A percentile compares a stretch with the other conserved stretches of the same genome.
Conservation (phyloP, 1,140 invertebrate species). For the Melitaea cinxia region DNA sequence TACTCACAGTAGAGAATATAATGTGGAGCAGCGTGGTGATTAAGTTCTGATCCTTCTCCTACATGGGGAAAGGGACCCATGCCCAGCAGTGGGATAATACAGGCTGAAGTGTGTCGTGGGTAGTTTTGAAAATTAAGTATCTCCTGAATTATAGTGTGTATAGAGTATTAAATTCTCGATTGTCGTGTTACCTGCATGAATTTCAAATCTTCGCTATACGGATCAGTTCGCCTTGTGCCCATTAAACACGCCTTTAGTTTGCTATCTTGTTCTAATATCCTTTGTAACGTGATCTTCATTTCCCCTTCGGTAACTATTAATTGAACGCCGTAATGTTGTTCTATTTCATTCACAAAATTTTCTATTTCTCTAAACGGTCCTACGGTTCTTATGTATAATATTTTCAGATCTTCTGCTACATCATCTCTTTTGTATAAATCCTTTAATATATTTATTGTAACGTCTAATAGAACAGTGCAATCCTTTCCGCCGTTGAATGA, state of each 20-base stretch:
- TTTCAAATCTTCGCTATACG: conserved; percentile 85
- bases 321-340: conserved; percentile 88
- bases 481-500: conserved; percentile 99
- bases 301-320: conserved; percentile 86
- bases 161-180: too few relatives aligned
- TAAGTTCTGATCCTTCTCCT: too few relatives aligned
- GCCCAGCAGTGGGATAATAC: too few relatives aligned
- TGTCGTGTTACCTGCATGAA: conserved; percentile 85
- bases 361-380: conserved; percentile 94
- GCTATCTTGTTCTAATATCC: conserved; percentile 84
- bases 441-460: conserved; percentile 85
- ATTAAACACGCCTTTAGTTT: conserved; percentile 92
- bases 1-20: too few relatives aligned
- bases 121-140: too few relatives aligned
- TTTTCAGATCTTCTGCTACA: conserved; percentile 78
- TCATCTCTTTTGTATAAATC: conserved; percentile 76
- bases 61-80: too few relatives aligned
- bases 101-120: too few relatives aligned
- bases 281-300: conserved; percentile 87
- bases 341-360: conserved; percentile 88
- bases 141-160: too few relatives aligned
- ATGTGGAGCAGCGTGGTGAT: too few relatives aligned
- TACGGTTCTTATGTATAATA: conserved; percentile 88
- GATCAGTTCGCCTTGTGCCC: conserved; percentile 93
- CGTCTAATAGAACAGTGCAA: conserved; percentile 94